Base-by-base conservation (phyloP, 2,888 invertebrate species). In the Protula sp. region DNA sequence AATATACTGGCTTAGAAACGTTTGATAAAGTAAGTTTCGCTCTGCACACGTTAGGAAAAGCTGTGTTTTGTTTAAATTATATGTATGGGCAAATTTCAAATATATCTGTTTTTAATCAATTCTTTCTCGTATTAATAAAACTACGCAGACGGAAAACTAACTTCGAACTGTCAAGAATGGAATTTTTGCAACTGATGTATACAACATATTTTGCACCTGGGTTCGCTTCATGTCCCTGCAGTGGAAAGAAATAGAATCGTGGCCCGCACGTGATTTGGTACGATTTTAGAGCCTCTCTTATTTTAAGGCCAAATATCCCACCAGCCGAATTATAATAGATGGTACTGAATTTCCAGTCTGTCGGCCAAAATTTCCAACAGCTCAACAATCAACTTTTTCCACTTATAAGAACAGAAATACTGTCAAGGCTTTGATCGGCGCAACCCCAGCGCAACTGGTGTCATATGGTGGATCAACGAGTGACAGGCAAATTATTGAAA, bases 401-500 rank as follows among this genome's bases (percentile, higher is more conserved):
- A 28, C 29, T 0, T 53, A 29, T 1, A 27, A 53, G n/a, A 53
- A 53, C n/a, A 3, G 53, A 9, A 53, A 53, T 29, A 53, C 29
- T 53, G 53, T 30, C n/a, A 53, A 53, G 1, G 29, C 14, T 26
- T 28, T 53, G 26, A 14, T 53, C 2, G 29, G 53, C 22, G 29
- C 29, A 22, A 28, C 53, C 27, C 53, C 53, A 28, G 30, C 28
- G 5, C 19, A 30, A 22, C 26, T 53, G 29, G 22, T 26, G 5
- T 28, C 29, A 1, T 53, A 53, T 53, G 53, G 53, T 29, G 53
- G 30, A 22, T 27, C 53, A n/a, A 29, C 53, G 14, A 53, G 53
- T 53, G 53, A 53, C 19, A 26, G 53, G 30, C 53, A 53, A 53
- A 53, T 53, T 14, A 28, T 27, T 29, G 30, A 53, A 29, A 14